Evolutionary conservation across 1,140 invertebrate genomes (phyloP), one percentile per base, ranked within the genome.

Genomic region (Drosophila parvula): DNA sequence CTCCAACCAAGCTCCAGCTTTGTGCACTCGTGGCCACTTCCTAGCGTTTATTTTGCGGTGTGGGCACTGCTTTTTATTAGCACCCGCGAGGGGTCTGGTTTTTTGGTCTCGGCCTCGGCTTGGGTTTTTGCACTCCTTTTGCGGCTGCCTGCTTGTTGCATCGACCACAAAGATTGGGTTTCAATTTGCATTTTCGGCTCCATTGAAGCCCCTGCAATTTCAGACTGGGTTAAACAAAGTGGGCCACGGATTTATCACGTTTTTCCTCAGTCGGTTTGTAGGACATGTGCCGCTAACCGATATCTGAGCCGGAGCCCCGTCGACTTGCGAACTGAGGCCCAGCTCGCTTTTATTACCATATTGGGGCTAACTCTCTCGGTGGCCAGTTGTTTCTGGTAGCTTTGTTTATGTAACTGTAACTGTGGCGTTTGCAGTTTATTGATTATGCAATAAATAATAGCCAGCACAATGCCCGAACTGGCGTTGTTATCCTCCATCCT

Each of bases 251-350:
- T 89, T 83, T 77, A 86, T 86, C 83, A 86, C 83, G 84, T 89
- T 84, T 88, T 81, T 71, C 64, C 45, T 71, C 76, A 89, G 65
- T 88, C 81, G 81, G 81, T 90, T 90, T 90, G 84, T 90, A 90
- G 84, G 86, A 89, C 84, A 90, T 89, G 84, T 85, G 86, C 84
- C 57, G 70, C 84, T 90, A 90, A 89, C 84, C 84, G 86, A 90
- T 90, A 90, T 89, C 76, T 70, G 69, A 71, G 55, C 38, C 44
- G 7, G 8, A 53, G 30, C 40, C 55, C 40, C 62, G 40, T 36
- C 55, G 55, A 55, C 48, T 32, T 12, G 45, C n/a, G 30, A 43
- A 44, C 40, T 61, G 43, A 47, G 64, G 58, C 78, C 51, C 50
- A 69, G 63, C 60, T 76, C 60, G 36, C 57, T 85, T 88, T 86